A percentile compares a stretch with the other conserved stretches of the same genome.
phyloP scores from a whole-genome alignment of 2,113 vertebrate genomes.

The Gorilla gorilla region DNA sequence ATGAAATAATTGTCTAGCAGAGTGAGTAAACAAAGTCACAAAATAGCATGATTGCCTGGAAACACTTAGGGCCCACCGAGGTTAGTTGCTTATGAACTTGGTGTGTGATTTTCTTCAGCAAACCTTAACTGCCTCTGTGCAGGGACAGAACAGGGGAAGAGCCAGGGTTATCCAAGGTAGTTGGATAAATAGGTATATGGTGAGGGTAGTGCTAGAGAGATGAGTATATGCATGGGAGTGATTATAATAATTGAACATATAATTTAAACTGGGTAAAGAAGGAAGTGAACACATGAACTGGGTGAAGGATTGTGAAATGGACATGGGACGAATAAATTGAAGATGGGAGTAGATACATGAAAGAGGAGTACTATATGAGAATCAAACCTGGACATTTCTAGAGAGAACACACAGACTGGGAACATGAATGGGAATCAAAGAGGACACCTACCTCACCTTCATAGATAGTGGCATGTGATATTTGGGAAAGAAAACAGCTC shows the following conservation, averaged over 20 bases:
- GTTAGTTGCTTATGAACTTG: neutral
- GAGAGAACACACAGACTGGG: neutral
- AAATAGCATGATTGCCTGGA: neutral
- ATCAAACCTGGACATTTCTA: neutral
- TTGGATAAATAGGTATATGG: neutral
- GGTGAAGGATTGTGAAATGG: neutral
- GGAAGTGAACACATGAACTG: neutral
- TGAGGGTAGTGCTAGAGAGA: neutral
- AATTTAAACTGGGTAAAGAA: neutral
- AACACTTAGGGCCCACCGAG: neutral
- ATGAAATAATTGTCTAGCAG: rapidly evolving
- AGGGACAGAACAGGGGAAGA: neutral
- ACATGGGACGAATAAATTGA: neutral
- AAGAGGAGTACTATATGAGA: neutral
- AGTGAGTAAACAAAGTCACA: neutral
- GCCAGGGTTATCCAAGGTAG: neutral
- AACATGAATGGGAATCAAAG: neutral
- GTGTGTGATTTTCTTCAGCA: neutral
- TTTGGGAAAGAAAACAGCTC: neutral
- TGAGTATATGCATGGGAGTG: too few species aligned
- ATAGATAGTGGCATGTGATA: too few species aligned
- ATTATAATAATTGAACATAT: neutral
- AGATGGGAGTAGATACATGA: neutral
- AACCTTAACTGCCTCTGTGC: neutral
- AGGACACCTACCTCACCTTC: neutral